phyloP scores from a whole-genome alignment of 1,140 invertebrate genomes.

The Bombus superbus region DNA sequence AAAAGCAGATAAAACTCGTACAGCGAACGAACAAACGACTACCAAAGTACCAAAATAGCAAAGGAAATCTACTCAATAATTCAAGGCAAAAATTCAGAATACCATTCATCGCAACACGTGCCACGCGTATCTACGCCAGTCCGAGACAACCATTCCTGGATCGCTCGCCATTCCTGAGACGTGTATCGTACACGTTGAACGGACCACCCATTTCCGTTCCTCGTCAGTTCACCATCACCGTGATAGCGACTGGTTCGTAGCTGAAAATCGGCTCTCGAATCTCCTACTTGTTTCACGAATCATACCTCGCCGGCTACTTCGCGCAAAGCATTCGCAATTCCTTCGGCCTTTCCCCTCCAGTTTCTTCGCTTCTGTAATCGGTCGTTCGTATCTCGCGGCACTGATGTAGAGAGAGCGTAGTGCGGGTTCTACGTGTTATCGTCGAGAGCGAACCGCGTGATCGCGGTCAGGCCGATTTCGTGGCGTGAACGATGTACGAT shows the following conservation, averaged over 20 bases:
- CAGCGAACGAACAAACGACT: too few relatives aligned
- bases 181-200: conserved; percentile 16
- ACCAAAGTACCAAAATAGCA: too few relatives aligned
- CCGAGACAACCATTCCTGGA: not conserved
- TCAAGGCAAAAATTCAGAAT: too few relatives aligned
- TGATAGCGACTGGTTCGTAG: not conserved
- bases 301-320: conserved; percentile 40
- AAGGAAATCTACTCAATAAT: too few relatives aligned
- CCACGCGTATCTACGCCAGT: not conserved
- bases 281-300: not conserved
- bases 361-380: conserved; percentile 5
- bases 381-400: conserved; percentile 52
- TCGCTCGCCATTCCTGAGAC: not conserved
- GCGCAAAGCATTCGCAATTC: conserved; percentile 62
- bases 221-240: not conserved
- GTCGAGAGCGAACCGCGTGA: conserved; percentile 30
- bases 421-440: conserved; percentile 59
- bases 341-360: not conserved
- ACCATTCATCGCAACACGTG: too few relatives aligned
- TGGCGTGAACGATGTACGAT: conserved; percentile 54
- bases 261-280: conserved; percentile 42
- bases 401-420: conserved; percentile 59
- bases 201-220: conserved; percentile 15
- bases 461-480: conserved; percentile 52
- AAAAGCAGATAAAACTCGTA: too few relatives aligned